phyloP scores from a whole-genome alignment of 2,113 vertebrate genomes.

The Cyphomyrus plagiostoma region DNA sequence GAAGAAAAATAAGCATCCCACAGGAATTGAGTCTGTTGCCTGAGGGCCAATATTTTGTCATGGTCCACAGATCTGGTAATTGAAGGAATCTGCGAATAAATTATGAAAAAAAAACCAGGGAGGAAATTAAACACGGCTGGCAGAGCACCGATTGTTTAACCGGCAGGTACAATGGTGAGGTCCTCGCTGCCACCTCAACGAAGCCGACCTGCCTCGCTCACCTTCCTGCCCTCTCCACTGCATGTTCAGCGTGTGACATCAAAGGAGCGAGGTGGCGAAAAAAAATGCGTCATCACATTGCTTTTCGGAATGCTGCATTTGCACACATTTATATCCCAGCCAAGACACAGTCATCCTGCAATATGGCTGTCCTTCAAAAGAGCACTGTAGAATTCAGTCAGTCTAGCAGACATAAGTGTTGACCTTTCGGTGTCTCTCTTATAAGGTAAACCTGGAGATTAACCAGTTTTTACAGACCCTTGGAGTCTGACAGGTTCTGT shows the following conservation, averaged over 20 bases:
- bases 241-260: neutral
- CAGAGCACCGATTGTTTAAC: constrained; percentile 33
- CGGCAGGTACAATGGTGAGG: constrained; percentile 30
- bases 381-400: neutral
- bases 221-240: neutral
- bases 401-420: neutral
- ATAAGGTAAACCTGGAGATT: neutral
- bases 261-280: neutral
- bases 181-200: neutral
- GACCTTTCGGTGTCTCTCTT: neutral
- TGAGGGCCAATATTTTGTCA: constrained; percentile 61
- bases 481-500: neutral
- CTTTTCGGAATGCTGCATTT: neutral
- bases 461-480: neutral
- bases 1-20: constrained; percentile 74
- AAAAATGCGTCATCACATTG: neutral
- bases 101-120: constrained; percentile 1
- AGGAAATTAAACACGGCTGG: constrained; percentile 1
- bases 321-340: neutral
- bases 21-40: constrained; percentile 66
- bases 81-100: constrained; percentile 58
- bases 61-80: constrained; percentile 59
- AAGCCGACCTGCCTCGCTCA: neutral
- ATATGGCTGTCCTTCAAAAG: neutral
- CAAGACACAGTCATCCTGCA: neutral